Evolutionary conservation across 2,797 vertebrate species (phyloP).

Genomic region (Hoplostethus atlanticus): DNA sequence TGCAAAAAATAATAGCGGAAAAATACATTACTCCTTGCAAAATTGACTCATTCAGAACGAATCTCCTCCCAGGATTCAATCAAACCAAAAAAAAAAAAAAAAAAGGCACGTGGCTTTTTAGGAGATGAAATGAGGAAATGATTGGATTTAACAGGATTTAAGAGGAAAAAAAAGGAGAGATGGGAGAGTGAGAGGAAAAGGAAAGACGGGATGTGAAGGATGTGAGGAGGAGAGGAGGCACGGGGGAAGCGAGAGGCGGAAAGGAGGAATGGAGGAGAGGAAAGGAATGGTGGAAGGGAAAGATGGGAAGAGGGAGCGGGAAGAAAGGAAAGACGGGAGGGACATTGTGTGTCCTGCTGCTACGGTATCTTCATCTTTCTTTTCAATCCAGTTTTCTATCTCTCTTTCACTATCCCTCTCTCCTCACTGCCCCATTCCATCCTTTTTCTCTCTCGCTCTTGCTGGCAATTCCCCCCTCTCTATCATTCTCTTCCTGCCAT

Average conservation of each 20-base stretch:
- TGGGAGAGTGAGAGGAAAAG: neutral
- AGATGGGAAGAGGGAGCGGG: neutral
- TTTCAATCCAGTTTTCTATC: constrained; percentile 1
- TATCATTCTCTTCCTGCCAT: constrained; percentile 4
- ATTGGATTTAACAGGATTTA: neutral
- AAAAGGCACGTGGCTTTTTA: no score
- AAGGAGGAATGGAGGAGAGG: neutral
- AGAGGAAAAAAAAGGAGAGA: neutral
- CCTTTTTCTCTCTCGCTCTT: neutral
- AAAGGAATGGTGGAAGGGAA: neutral
- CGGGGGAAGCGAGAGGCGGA: neutral
- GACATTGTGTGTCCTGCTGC: neutral
- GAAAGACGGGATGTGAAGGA: neutral
- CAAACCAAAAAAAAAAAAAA: no score
- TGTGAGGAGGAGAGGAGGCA: neutral
- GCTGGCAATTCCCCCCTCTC: neutral
- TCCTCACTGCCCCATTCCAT: constrained; percentile 4
- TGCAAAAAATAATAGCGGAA: no score
- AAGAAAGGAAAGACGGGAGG: neutral
- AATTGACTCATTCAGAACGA: no score
- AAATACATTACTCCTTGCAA: no score
- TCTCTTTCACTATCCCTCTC: constrained; percentile 3
- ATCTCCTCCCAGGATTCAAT: no score
- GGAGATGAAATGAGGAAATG: neutral
- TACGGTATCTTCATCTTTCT: neutral